These are phyloP conservation scores for Strigops habroptila DNA, from an alignment of 2,113 vertebrate genomes.

Conservation along the genomic window DNA sequence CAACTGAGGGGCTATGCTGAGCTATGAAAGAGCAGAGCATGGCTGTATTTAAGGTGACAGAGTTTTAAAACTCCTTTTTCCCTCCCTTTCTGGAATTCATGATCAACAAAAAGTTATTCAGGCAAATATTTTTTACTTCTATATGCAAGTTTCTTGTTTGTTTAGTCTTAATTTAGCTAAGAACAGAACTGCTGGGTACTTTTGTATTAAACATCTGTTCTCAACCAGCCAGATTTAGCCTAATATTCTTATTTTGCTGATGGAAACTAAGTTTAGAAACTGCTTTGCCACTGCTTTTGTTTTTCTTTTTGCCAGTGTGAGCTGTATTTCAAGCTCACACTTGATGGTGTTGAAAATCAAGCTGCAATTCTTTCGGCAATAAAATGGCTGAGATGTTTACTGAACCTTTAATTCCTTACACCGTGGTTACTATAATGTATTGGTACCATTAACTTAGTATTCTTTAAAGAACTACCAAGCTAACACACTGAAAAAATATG, in stretches of 20 bases:
- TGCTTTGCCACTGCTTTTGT: background rate
- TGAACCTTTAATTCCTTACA: background rate
- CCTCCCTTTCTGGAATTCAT: background rate
- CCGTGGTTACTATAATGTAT: background rate
- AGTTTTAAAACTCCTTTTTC: conserved; percentile 12
- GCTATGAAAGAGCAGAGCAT: conserved; percentile 1
- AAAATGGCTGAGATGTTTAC: background rate
- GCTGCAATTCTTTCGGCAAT: background rate
- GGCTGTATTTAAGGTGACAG: conserved; percentile 60
- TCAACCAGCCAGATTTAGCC: background rate
- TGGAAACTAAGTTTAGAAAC: background rate
- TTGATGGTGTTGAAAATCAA: background rate
- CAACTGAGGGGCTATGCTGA: conserved; percentile 37
- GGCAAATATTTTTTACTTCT: background rate
- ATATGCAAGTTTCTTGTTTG: background rate
- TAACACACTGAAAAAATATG: background rate
- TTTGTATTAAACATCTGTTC: background rate
- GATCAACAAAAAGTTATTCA: background rate
- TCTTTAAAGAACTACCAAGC: background rate
- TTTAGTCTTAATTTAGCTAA: background rate
- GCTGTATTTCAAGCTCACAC: background rate
- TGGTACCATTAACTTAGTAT: background rate
- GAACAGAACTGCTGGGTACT: background rate
- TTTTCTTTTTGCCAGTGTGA: background rate
- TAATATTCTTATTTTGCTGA: background rate